Evolutionary conservation across 2,797 vertebrate genomes (phyloP).

Genomic region (Macropus fuliginosus): DNA sequence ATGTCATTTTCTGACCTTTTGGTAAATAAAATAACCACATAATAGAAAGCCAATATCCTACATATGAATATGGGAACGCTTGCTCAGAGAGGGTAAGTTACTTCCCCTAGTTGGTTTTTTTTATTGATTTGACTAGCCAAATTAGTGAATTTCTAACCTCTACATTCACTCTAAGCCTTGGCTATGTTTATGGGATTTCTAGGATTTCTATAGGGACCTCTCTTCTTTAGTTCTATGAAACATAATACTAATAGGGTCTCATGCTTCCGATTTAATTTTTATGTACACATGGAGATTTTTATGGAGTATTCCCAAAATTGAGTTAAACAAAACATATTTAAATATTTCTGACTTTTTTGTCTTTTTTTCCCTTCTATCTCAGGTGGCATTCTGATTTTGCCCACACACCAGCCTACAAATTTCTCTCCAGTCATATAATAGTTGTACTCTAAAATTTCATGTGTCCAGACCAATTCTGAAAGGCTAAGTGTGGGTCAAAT

Average conservation of each 20-base stretch:
- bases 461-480: constrained; percentile 54
- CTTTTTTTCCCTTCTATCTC: constrained; percentile 46
- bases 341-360: constrained; percentile 12
- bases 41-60: not conserved
- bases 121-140: not conserved
- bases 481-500: constrained; percentile 52
- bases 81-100: not conserved
- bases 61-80: not conserved
- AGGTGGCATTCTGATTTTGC: constrained; percentile 37
- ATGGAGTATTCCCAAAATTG: not conserved
- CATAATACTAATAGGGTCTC: not conserved
- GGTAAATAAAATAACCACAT: not conserved
- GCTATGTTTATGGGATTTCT: not conserved
- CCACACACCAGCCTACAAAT: not conserved
- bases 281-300: not conserved
- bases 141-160: not conserved
- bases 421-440: constrained; percentile 18
- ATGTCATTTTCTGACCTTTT: not conserved
- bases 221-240: not conserved
- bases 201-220: not conserved
- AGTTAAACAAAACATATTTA: constrained; percentile 12
- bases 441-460: constrained; percentile 40
- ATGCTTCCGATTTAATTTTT: not conserved
- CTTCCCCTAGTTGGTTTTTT: not conserved
- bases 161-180: not conserved